Evolutionary conservation across 2,113 vertebrate genomes (phyloP).

Genomic region (Gulo gulo): DNA sequence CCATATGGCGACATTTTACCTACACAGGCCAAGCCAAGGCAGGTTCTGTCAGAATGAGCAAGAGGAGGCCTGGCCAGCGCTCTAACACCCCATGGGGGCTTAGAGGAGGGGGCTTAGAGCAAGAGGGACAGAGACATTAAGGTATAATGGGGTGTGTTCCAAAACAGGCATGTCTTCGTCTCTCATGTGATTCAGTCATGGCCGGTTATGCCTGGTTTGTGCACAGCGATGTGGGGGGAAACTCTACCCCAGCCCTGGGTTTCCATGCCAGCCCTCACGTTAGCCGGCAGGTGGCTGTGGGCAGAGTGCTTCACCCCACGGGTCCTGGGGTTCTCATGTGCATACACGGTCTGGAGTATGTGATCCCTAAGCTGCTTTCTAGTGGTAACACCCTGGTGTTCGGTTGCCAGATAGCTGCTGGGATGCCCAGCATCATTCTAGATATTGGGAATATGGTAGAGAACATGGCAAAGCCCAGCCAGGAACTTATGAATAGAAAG

Average conservation of each 20-base stretch:
- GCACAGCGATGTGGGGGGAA: not conserved
- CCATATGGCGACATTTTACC: constrained; percentile 1
- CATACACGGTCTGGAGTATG: not conserved
- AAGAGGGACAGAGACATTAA: not conserved
- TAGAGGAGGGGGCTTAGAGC: not conserved
- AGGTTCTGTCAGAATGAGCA: not conserved
- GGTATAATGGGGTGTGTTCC: not conserved
- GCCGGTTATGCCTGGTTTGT: not conserved
- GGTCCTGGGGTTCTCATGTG: not conserved
- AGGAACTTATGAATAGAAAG: not conserved
- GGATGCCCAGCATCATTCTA: not conserved
- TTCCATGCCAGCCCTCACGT: not conserved
- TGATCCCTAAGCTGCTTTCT: not conserved
- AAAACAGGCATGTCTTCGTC: not conserved
- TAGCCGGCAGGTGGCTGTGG: not conserved
- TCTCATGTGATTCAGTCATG: not conserved
- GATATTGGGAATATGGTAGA: not conserved
- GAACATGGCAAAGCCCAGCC: not conserved
- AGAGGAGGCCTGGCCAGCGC: not conserved
- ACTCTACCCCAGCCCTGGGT: not conserved
- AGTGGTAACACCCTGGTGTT: not conserved
- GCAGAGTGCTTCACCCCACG: not conserved
- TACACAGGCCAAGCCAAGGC: not conserved
- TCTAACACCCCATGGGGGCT: not conserved
- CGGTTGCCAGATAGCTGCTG: not conserved